These are phyloP conservation scores for Nymphicus hollandicus DNA, from an alignment of 2,113 vertebrate species.

Conservation along the genomic window DNA sequence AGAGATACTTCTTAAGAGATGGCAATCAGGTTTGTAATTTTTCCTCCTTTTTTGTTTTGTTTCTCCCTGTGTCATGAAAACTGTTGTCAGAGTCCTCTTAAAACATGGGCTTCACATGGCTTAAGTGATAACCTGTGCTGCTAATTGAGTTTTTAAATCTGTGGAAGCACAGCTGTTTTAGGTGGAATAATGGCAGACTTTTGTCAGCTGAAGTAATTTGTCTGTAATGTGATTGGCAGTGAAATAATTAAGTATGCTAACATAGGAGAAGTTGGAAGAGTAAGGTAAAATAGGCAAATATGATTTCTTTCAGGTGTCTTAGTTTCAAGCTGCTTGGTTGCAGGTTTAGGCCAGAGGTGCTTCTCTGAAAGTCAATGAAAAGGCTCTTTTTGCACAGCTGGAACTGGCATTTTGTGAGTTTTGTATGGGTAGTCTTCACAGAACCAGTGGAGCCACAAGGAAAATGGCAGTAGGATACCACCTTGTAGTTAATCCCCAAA, in stretches of 20 bases:
- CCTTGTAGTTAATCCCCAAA: neutral
- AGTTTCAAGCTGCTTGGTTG: neutral
- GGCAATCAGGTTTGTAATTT: conserved; percentile 82
- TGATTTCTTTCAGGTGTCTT: neutral
- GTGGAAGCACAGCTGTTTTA: neutral
- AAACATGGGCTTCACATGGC: neutral
- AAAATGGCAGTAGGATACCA: neutral
- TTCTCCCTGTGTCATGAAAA: neutral
- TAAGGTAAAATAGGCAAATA: neutral
- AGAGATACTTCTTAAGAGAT: conserved; percentile 92
- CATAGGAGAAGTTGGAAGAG: neutral
- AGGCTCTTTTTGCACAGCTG: neutral
- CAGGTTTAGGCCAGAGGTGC: neutral
- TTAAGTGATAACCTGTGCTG: neutral
- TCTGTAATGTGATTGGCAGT: neutral
- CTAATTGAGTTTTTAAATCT: neutral
- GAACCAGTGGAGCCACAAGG: neutral
- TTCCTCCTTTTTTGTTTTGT: neutral
- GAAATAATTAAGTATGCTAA: neutral
- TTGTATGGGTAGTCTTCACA: neutral
- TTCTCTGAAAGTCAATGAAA: neutral
- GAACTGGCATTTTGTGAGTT: neutral
- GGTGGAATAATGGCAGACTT: neutral
- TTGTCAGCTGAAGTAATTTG: neutral
- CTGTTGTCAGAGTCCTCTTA: neutral